Percentiles rank a stretch among this genome's conserved stretches.
Evolutionary conservation across 2,888 invertebrate species (phyloP).

Genomic region (Nysson spinosus): DNA sequence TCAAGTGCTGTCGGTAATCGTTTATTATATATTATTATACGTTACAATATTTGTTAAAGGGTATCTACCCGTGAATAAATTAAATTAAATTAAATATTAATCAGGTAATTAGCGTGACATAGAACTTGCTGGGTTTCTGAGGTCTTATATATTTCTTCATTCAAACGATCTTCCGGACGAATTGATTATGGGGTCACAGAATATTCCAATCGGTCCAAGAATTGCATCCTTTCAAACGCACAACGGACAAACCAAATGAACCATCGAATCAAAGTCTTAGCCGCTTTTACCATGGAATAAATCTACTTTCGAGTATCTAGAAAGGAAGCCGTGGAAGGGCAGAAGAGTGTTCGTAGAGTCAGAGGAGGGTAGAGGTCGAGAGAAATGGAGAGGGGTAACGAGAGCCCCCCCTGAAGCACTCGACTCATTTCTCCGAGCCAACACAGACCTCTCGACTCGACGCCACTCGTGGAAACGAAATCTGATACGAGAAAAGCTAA

Average conservation of each 20-base stretch:
- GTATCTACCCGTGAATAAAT: too few species aligned
- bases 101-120: too few species aligned
- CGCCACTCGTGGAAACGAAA: slow-evolving; percentile 72
- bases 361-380: slow-evolving; percentile 34
- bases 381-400: slow-evolving; percentile 37
- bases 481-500: slow-evolving; percentile 74
- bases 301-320: slow-evolving; percentile 51
- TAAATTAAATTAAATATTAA: too few species aligned
- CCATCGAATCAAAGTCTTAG: slow-evolving; percentile 32
- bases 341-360: slow-evolving; percentile 28
- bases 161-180: background rate
- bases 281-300: slow-evolving; percentile 43
- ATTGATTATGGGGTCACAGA: background rate
- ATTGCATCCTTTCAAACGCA: slow-evolving; percentile 15
- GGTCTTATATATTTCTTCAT: too few species aligned
- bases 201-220: background rate
- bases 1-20: too few species aligned
- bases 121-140: too few species aligned
- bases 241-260: slow-evolving; percentile 3
- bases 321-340: slow-evolving; percentile 1
- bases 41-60: too few species aligned
- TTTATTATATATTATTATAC: too few species aligned
- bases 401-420: slow-evolving; percentile 60
- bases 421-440: slow-evolving; percentile 70
- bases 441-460: slow-evolving; percentile 70